Conservation (phyloP, 2,888 invertebrate species). For the Parthenolecanium corni region DNA sequence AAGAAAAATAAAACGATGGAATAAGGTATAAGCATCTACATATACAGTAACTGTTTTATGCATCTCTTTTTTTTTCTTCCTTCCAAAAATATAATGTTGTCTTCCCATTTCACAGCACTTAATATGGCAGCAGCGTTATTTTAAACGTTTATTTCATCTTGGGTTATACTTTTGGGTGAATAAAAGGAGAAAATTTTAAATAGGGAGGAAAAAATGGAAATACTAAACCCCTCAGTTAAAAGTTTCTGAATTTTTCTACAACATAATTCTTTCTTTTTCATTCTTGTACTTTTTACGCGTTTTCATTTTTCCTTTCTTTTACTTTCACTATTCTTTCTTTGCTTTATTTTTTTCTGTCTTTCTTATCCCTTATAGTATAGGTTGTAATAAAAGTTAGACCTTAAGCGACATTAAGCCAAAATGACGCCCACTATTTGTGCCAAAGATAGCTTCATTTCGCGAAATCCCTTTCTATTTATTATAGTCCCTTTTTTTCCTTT, state of each 20-base stretch:
- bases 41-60: too few relatives aligned
- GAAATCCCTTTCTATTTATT: constrained; percentile 28
- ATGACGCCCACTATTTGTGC: constrained; percentile 28
- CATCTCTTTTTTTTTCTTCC: too few relatives aligned
- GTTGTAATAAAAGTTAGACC: constrained; percentile 27
- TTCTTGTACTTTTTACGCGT: neutral
- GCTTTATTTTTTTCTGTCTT: constrained; percentile 6
- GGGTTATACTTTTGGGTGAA: too few relatives aligned
- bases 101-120: neutral
- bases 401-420: constrained; percentile 27
- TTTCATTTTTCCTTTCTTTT: neutral
- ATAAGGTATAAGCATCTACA: too few relatives aligned
- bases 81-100: neutral
- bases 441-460: constrained; percentile 25
- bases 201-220: too few relatives aligned
- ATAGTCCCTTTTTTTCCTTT: constrained; percentile 4
- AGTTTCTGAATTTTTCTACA: too few relatives aligned
- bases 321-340: neutral
- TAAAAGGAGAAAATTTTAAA: too few relatives aligned
- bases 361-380: constrained; percentile 20
- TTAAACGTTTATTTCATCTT: too few relatives aligned
- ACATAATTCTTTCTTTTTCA: too few relatives aligned
- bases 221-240: too few relatives aligned
- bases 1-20: neutral
- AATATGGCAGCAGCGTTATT: neutral